Evolutionary conservation across 1,140 invertebrate genomes (phyloP), one percentile per base, ranked within the genome.

Genomic region (Pseudomyrmex dendroicus): DNA sequence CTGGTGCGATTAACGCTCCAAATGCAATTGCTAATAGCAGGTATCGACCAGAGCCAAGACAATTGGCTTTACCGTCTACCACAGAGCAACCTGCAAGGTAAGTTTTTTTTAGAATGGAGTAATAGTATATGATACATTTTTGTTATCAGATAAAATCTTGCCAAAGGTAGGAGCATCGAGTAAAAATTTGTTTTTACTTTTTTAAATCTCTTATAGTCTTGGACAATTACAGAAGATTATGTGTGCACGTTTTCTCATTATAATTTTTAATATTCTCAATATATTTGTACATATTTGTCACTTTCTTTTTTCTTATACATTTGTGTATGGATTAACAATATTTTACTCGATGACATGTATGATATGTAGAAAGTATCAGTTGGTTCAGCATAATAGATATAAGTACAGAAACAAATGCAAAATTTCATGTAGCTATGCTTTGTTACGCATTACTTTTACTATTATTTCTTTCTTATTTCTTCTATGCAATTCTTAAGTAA

Each of bases 51-150:
- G 91, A 89, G 15, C 87, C 90, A 59, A 91, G 83, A 73, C 93
- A 91, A 70, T 77, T 94, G 61, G 94, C 94, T 85, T 74, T 94
- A 46, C 93, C 93, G 3, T 70, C 76, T 48, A 61, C 66, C 7
- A 59, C 76, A 50, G 91, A 92, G 72, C 74, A 80, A 73, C 66
- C 92, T 54, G 85, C 86, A 70, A 93, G 92, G 92, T 93, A 83
- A 89, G 87, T 89, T 52, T 20, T 46, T 57, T 78, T 62, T 2
- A 67, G 1, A 2, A 35, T 57, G 15, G 15, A 61, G 25, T 25
- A 25, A 25, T 25, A 25, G 25, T 35, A 15, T 50, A 61, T 64
- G 70, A 2, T 35, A 35, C 35, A 35, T 57, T 74, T 44, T 70
- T 12, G 20, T 62, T 63, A 35, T 61, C 57, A 20, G 52, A 1